These are phyloP conservation scores for Parascotia fuliginaria DNA, from an alignment of 2,888 invertebrate species.

Conservation along the genomic window DNA sequence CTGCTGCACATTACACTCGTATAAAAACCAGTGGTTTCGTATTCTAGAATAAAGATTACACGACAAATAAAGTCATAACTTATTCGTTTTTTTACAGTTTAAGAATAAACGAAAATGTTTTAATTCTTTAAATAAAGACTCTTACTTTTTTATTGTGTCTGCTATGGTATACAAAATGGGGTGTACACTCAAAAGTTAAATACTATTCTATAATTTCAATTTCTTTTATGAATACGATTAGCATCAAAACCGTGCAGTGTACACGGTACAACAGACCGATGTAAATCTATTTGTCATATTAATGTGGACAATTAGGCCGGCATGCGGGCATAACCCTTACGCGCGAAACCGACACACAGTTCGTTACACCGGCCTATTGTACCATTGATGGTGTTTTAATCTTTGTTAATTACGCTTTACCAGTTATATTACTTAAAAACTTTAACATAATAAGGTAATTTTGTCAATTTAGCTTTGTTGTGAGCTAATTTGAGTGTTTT, in stretches of 20 bases:
- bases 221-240: constrained; percentile 1
- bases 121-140: too few species aligned
- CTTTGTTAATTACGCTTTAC: constrained; percentile 67
- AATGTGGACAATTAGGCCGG: constrained; percentile 77
- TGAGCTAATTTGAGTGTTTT: constrained; percentile 7
- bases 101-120: too few species aligned
- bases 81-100: too few species aligned
- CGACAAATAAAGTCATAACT: too few species aligned
- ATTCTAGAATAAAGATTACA: too few species aligned
- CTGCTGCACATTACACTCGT: too few species aligned
- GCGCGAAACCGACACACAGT: constrained; percentile 52
- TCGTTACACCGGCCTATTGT: constrained; percentile 59
- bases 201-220: too few species aligned
- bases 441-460: constrained; percentile 37
- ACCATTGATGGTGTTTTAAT: constrained; percentile 63
- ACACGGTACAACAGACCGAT: constrained; percentile 59
- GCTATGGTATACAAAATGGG: too few species aligned
- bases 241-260: constrained; percentile 27
- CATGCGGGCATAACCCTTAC: constrained; percentile 77
- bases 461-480: constrained; percentile 22
- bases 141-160: too few species aligned
- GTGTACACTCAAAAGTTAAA: too few species aligned
- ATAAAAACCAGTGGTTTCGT: too few species aligned
- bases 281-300: constrained; percentile 83
- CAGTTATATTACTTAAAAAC: constrained; percentile 48